These are phyloP conservation scores for Platerodrilus igneus DNA, from an alignment of 2,888 invertebrate species.

Conservation along the genomic window DNA sequence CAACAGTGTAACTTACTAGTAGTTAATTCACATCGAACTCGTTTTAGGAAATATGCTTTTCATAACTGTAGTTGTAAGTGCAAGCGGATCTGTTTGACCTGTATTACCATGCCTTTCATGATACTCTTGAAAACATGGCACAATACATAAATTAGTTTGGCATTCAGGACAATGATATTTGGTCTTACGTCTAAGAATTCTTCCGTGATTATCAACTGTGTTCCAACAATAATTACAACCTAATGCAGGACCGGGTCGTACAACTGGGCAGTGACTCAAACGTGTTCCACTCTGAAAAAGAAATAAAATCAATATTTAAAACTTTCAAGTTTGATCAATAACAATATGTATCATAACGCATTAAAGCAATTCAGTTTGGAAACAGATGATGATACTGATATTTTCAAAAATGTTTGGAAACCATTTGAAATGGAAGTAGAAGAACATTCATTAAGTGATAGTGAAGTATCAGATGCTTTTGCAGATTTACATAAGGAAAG, in stretches of 20 bases:
- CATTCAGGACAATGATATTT: conserved; percentile 89
- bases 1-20: too few relatives aligned
- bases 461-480: conserved; percentile 35
- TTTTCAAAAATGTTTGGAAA: conserved; percentile 14
- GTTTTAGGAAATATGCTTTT: conserved; percentile 47
- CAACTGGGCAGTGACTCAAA: conserved; percentile 79
- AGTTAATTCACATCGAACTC: conserved; percentile 45
- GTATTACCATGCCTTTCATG: conserved; percentile 58
- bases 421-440: conserved; percentile 30
- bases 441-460: conserved; percentile 26
- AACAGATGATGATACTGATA: conserved; percentile 4
- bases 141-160: conserved; percentile 83
- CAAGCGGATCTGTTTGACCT: conserved; percentile 40
- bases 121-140: conserved; percentile 84
- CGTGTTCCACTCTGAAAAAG: conserved; percentile 49
- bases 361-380: conserved; percentile 4
- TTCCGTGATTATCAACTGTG: conserved; percentile 76
- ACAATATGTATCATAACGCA: conserved; percentile 1
- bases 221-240: conserved; percentile 91
- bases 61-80: conserved; percentile 41
- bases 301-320: conserved; percentile 11
- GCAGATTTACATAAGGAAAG: conserved; percentile 33
- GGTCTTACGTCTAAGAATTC: conserved; percentile 78
- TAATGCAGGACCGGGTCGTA: conserved; percentile 76
- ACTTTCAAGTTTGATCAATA: conserved; percentile 32